These are phyloP conservation scores for Sepioteuthis lessoniana DNA, from an alignment of 2,888 invertebrate species.

Conservation along the genomic window DNA sequence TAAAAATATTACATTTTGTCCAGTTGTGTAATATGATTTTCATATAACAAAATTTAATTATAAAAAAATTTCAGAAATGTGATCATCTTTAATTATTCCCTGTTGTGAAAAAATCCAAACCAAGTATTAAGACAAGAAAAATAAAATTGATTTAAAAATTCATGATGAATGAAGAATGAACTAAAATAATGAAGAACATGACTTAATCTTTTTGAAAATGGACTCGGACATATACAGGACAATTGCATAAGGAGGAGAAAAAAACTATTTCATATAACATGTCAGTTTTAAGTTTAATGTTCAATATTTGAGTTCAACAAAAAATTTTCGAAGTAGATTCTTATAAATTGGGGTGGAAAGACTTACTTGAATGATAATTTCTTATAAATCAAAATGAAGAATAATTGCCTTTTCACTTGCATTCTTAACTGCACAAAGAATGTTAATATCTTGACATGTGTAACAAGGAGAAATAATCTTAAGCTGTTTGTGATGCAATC, in stretches of 20 bases:
- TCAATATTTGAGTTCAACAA: not conserved
- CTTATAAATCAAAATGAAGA: not conserved
- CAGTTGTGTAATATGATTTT: not conserved
- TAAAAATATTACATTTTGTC: conserved; percentile 3
- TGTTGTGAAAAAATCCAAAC: not conserved
- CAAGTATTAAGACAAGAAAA: not conserved
- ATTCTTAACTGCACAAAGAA: not conserved
- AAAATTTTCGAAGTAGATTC: not conserved
- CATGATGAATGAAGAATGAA: not conserved
- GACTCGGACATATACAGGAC: not conserved
- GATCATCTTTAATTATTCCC: not conserved
- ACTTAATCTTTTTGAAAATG: not conserved
- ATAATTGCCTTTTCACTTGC: not conserved
- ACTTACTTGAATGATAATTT: not conserved
- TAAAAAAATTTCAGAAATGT: not conserved
- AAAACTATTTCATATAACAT: not conserved
- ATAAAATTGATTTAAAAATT: not conserved
- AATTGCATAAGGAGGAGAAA: not conserved
- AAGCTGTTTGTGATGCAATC: no score
- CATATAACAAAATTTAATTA: not conserved
- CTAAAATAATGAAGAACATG: not conserved
- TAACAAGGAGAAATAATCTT: no score
- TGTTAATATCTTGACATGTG: not conserved
- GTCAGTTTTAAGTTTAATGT: not conserved
- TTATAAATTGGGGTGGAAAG: not conserved